A percentile compares a stretch with the other conserved stretches of the same genome.
phyloP scores from a whole-genome alignment of 2,888 invertebrate genomes.

The Ptychoptera contaminata region DNA sequence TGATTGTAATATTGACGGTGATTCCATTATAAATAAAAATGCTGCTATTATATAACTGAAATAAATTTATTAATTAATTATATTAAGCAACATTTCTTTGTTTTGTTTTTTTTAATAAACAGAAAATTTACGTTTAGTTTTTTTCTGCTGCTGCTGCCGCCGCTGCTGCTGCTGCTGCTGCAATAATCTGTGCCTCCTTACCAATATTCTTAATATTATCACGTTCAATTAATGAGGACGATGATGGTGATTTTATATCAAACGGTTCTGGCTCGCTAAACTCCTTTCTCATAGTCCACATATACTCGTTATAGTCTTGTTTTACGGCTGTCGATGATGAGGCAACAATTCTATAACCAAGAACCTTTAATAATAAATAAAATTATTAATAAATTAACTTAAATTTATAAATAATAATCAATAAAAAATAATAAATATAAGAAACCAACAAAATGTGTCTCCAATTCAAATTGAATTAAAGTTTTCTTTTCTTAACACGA shows the following conservation, averaged over 20 bases:
- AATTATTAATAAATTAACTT: background rate
- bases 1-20: constrained; percentile 1
- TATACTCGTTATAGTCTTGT: constrained; percentile 79
- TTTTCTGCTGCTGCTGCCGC: background rate
- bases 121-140: constrained; percentile 13
- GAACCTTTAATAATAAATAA: constrained; percentile 38
- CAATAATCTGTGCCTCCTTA: constrained; percentile 32
- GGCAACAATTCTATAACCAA: constrained; percentile 77
- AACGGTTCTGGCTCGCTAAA: constrained; percentile 74
- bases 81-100: constrained; percentile 22
- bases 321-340: constrained; percentile 74
- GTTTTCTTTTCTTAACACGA: no score
- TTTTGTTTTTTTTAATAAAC: constrained; percentile 22
- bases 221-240: constrained; percentile 36
- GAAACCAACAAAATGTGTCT: no score
- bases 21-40: background rate
- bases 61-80: background rate
- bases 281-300: constrained; percentile 89
- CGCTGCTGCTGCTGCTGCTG: background rate
- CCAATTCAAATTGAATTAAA: no score
- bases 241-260: constrained; percentile 19
- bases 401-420: background rate
- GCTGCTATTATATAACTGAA: no score
- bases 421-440: background rate
- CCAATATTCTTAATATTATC: constrained; percentile 45